These are phyloP conservation scores for Lasioglossum marginatum DNA, from an alignment of 2,888 invertebrate genomes.

Conservation along the genomic window DNA sequence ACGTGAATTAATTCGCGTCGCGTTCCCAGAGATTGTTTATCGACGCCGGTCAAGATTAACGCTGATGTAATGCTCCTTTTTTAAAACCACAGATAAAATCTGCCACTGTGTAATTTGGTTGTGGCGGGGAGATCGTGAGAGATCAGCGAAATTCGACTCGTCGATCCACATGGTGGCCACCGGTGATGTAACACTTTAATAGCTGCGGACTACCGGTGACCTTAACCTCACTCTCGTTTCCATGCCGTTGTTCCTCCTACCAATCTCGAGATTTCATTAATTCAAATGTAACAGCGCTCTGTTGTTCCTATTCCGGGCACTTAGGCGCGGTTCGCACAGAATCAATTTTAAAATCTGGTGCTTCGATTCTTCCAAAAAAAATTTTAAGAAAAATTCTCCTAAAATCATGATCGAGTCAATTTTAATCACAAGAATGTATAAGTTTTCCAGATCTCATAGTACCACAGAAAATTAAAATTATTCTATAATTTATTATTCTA, in stretches of 20 bases:
- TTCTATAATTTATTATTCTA: too few species aligned
- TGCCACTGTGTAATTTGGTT: background rate
- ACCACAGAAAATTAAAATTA: too few species aligned
- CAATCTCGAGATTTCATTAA: conserved; percentile 4
- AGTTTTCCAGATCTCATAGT: too few species aligned
- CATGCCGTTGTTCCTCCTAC: conserved; percentile 25
- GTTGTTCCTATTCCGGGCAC: background rate
- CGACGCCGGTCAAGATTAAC: conserved; percentile 15
- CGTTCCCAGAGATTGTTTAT: conserved; percentile 25
- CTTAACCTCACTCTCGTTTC: conserved; percentile 53
- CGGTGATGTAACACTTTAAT: conserved; percentile 50
- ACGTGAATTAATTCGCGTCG: conserved; percentile 20
- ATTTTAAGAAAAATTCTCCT: too few species aligned
- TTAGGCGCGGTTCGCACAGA: background rate
- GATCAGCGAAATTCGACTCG: conserved; percentile 26
- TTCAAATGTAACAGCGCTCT: background rate
- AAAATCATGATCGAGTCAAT: too few species aligned
- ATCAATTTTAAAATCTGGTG: background rate
- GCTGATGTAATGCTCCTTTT: conserved; percentile 27
- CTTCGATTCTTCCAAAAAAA: background rate
- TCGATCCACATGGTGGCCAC: conserved; percentile 15
- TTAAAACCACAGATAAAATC: background rate
- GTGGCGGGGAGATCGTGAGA: background rate
- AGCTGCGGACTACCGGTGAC: conserved; percentile 35
- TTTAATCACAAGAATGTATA: too few species aligned